These are phyloP conservation scores for Dromococcyx pavoninus DNA, from an alignment of 2,797 vertebrate genomes.

Conservation along the genomic window DNA sequence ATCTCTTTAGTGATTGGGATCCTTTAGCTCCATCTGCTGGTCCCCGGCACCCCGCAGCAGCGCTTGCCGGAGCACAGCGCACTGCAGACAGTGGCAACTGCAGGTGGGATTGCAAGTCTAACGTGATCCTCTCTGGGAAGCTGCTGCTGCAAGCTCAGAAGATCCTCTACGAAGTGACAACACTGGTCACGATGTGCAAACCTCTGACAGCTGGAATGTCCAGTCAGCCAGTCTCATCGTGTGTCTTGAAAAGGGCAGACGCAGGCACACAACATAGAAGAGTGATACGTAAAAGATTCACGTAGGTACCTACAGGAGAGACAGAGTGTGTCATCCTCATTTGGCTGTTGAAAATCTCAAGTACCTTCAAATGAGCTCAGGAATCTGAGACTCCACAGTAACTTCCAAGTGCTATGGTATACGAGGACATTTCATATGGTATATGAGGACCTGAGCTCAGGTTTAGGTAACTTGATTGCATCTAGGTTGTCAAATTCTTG, in stretches of 20 bases:
- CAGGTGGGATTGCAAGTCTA: rapidly evolving
- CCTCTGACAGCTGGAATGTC: not conserved
- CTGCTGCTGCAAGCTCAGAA: not conserved
- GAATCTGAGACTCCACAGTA: not conserved
- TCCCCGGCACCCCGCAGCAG: rapidly evolving
- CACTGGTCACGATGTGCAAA: rapidly evolving
- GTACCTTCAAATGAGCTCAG: not conserved
- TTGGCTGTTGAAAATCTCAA: not conserved
- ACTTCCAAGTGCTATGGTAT: rapidly evolving
- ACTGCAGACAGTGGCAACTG: rapidly evolving
- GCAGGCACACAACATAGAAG: rapidly evolving
- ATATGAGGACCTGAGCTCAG: rapidly evolving
- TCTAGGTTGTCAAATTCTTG: not conserved
- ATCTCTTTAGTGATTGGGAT: not conserved
- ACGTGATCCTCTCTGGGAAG: rapidly evolving
- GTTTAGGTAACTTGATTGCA: not conserved
- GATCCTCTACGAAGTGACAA: rapidly evolving
- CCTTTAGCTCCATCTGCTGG: conserved; percentile 57
- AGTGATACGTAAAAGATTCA: rapidly evolving
- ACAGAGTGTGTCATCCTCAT: rapidly evolving
- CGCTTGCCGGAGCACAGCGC: rapidly evolving
- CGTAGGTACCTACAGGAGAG: not conserved
- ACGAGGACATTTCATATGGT: not conserved
- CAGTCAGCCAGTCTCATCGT: rapidly evolving
- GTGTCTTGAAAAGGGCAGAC: not conserved